Percentiles rank a stretch among this genome's conserved stretches.
Conservation (phyloP, 2,113 vertebrate species). For the Mixornis gularis region DNA sequence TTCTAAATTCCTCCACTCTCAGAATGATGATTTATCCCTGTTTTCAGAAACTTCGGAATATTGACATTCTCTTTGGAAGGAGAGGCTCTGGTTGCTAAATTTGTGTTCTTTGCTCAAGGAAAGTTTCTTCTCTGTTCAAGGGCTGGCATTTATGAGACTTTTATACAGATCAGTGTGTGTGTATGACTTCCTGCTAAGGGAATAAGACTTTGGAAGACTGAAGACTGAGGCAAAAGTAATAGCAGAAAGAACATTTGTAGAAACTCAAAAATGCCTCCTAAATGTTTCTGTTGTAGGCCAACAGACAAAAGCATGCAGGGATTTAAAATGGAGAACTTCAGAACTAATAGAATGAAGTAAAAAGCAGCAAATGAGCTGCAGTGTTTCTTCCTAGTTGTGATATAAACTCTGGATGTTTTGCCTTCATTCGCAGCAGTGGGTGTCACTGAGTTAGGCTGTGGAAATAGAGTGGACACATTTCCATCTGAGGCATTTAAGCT, state of each 20-base stretch:
- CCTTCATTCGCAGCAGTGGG: not conserved
- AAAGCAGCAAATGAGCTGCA: not conserved
- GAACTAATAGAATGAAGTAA: not conserved
- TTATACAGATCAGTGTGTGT: not conserved
- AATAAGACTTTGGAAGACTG: not conserved
- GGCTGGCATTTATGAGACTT: not conserved
- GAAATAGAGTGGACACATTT: not conserved
- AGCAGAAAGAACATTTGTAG: not conserved
- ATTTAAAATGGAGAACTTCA: not conserved
- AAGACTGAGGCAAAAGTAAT: not conserved
- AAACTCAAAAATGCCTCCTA: not conserved
- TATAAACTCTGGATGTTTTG: not conserved
- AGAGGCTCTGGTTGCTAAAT: not conserved
- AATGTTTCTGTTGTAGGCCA: not conserved
- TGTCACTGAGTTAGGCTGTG: not conserved
- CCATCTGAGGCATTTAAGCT: not conserved
- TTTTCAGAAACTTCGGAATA: not conserved
- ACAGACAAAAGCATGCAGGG: not conserved
- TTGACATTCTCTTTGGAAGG: not conserved
- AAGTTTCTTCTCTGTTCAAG: not conserved
- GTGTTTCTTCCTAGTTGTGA: not conserved
- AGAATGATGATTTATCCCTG: not conserved
- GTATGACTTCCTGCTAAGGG: not conserved
- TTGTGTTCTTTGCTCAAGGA: not conserved
- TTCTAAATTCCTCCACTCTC: not conserved